Base-by-base conservation (phyloP, 2,888 invertebrate genomes). In the Synergus japonicus region DNA sequence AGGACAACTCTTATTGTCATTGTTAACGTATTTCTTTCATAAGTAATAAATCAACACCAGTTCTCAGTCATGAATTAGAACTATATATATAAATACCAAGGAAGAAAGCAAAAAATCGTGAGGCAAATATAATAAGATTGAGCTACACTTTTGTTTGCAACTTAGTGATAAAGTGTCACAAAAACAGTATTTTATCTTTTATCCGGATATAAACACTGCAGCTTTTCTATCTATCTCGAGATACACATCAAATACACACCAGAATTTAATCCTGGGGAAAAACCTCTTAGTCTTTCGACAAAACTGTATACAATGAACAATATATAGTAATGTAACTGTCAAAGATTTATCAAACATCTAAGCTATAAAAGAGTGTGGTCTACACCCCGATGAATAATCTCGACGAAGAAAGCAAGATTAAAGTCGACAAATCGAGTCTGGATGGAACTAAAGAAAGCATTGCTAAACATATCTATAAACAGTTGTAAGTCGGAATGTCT, bases 1-100 rank as follows among this genome's bases (percentile, higher is more conserved):
- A 49, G 29, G 67, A 29, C 5, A 43, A 66, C 9, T 37, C 15
- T 37, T 29, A 54, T 73, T 73, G 37, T n/a, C 73, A 73, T 54
- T 73, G 54, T 54, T 54, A 73, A 49, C 37, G 37, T 73, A 29
- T 54, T 73, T 73, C 73, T 49, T 29, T 49, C 73, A 54, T 13
- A 29, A 37, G n/a, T 9, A 73, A 37, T 73, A 73, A 54, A 73
- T 73, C 73, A 37, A 29, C 49, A 54, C 37, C 29, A 37, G 15
- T 29, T 54, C 2, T 73, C n/a, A 73, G 54, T 73, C 54, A 54
- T 44, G 18, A 67, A 12, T 67, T 44, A 46, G 15, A 49, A 12
- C 15, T 4, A 49, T 10, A 10, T 29, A 29, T 29, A 29, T 29
- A 29, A 49, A 15, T 49, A 4, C 49, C 43, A 43, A 41, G 4